Evolutionary conservation across 2,888 invertebrate species (phyloP), one percentile per base, ranked within the genome.

Genomic region (Pasiphila rectangulata): DNA sequence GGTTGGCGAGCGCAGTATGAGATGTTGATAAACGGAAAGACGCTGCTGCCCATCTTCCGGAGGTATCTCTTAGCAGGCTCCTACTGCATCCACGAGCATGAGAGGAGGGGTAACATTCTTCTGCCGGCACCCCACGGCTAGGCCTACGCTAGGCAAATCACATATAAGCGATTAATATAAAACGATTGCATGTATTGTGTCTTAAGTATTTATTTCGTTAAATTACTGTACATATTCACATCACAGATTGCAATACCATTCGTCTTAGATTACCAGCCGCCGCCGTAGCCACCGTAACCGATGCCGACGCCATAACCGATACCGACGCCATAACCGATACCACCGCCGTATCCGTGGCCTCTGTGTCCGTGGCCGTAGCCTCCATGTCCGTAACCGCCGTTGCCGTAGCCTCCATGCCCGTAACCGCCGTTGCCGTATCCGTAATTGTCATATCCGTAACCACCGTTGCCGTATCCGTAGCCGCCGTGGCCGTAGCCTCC

Each of bases 231-330:
- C 49, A 51, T 35, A 39, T 38, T 50, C 43, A 42, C 42, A 61
- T 61, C 59, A 61, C 61, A 61, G 61, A 56, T 61, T 49, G 19
- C 47, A 61, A 59, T 56, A 59, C 59, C 50, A 52, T 1, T 9
- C 3, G 20, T 29, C n/a, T 9, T 44, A 25, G n/a, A 15, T 34
- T 47, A 47, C 55, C 58, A 6, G 53, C 54, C 35, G 56, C 58
- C 6, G 53, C 54, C 35, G 54, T 41, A 41, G 0, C 60, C 61
- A 1, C 55, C 47, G 0, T 46, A 47, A 12, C 53, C 49, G 34
- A 45, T 34, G 21, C 50, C 36, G 35, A 30, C 34, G 10, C 46
- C 40, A 21, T 30, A 16, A 0, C 42, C 42, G 25, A 15, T 15
- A 4, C 43, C 43, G 10, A 25, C 17, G n/a, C 48, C 46, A 2